Conservation (phyloP, 2,797 vertebrate genomes). For the Furcifer pardalis region DNA sequence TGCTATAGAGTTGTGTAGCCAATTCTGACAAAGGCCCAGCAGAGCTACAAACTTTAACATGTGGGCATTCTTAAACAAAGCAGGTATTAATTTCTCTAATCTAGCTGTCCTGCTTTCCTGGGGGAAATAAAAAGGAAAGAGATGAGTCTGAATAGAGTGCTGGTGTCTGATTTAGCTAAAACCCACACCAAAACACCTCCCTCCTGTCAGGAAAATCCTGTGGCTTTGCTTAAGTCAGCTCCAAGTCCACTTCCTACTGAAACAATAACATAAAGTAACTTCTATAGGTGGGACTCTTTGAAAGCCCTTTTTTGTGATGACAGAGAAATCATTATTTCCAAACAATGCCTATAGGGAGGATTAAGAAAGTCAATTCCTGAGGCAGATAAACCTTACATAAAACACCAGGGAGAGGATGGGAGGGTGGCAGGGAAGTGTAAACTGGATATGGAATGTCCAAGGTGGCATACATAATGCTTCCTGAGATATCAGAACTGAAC, state of each 20-base stretch:
- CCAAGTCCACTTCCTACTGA: conserved; percentile 29
- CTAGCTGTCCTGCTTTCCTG: neutral
- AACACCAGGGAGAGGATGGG: conserved; percentile 66
- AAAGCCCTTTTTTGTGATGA: conserved; percentile 37
- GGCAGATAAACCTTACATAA: conserved; percentile 45
- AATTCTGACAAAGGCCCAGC: too few relatives aligned
- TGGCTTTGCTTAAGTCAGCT: neutral
- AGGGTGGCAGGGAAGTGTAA: conserved; percentile 53
- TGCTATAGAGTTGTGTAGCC: neutral
- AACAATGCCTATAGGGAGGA: neutral
- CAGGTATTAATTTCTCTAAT: neutral
- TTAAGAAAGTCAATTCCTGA: conserved; percentile 44
- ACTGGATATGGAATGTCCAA: conserved; percentile 39
- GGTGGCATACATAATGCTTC: conserved; percentile 53
- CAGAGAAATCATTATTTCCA: conserved; percentile 40
- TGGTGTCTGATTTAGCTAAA: neutral
- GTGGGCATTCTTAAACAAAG: neutral
- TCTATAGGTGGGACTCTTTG: conserved; percentile 23
- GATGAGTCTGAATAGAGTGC: neutral
- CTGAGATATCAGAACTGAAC: conserved; percentile 42
- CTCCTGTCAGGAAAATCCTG: conserved; percentile 17
- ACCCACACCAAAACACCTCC: neutral
- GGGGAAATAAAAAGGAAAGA: neutral
- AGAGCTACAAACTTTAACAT: neutral
- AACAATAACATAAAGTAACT: neutral